Base-by-base conservation (phyloP, 2,888 invertebrate genomes). In the Phoenoteleia sp. region DNA sequence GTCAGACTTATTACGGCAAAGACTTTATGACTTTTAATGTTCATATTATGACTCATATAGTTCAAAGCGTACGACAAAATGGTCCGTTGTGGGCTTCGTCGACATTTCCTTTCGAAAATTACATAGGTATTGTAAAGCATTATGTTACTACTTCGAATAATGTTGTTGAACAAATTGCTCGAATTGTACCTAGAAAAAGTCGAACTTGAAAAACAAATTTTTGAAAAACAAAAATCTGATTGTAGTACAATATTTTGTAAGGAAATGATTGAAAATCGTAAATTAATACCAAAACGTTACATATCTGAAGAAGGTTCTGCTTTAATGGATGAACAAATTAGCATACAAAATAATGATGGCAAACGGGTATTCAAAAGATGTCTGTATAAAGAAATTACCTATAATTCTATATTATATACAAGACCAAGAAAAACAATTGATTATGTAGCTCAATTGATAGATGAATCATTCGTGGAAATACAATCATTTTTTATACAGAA, bases 1-100 rank as follows among this genome's bases (percentile, higher is more conserved):
- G 64, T 71, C 77, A 87, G 64, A 45, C n/a, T 2, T 45, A 60
- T 23, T 87, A 83, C 49, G 80, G 80, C 2, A 29, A 52, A 42
- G 27, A 25, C 2, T 56, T 75, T n/a, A 86, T 86, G 64, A 85
- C 83, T 7, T 86, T 82, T 49, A 86, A 85, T 54, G 25, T 85
- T 13, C 86, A 86, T 42, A 36, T 45, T 13, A 21, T 86, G 7
- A 9, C 66, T 9, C 84, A 87, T 64, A 17, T 74, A 5, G 29
- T 52, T 4, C 15, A 82, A 23, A 76, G 69, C 27, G 87, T 86
- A 1, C 21, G 67, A 2, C 54, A 49, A 25, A 83, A 66, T 60
- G 86, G 85, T n/a, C 85, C 87, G 23, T 36, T 85, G 25, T 85
- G 72, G 79, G 67, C 80, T 6, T 85, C 81, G 33, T 87, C 87